These are phyloP conservation scores for Polypedilum pembai DNA, from an alignment of 1,140 invertebrate species.

Conservation along the genomic window DNA sequence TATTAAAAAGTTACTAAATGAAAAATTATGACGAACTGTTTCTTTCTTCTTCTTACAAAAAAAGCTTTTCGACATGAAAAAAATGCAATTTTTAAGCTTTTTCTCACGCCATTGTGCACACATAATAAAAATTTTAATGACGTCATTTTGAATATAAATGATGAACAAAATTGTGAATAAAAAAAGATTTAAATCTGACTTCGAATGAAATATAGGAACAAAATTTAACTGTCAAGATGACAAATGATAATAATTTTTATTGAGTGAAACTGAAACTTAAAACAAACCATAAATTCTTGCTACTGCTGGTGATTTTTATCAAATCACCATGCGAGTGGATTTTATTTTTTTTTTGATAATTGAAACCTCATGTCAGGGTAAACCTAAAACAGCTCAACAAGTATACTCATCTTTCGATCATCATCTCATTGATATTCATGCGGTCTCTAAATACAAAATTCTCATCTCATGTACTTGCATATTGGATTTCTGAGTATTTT, in stretches of 20 bases:
- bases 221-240: not conserved
- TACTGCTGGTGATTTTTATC: too few species aligned
- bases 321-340: not conserved
- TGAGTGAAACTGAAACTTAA: too few species aligned
- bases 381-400: not conserved
- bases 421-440: too few species aligned
- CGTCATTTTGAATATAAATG: not conserved
- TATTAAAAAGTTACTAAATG: too few species aligned
- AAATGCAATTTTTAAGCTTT: not conserved
- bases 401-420: too few species aligned
- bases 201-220: not conserved
- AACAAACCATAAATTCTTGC: too few species aligned
- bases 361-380: slow-evolving; percentile 1
- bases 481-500: too few species aligned
- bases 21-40: too few species aligned
- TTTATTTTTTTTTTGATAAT: not conserved
- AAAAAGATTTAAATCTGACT: not conserved
- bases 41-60: not conserved
- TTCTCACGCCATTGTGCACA: not conserved
- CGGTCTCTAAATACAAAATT: too few species aligned
- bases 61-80: not conserved
- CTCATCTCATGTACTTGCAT: too few species aligned
- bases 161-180: not conserved
- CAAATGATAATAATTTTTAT: too few species aligned
- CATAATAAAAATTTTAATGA: not conserved